Base-by-base conservation (phyloP, 2,113 vertebrate species). In the Tetraodon nigroviridis region DNA sequence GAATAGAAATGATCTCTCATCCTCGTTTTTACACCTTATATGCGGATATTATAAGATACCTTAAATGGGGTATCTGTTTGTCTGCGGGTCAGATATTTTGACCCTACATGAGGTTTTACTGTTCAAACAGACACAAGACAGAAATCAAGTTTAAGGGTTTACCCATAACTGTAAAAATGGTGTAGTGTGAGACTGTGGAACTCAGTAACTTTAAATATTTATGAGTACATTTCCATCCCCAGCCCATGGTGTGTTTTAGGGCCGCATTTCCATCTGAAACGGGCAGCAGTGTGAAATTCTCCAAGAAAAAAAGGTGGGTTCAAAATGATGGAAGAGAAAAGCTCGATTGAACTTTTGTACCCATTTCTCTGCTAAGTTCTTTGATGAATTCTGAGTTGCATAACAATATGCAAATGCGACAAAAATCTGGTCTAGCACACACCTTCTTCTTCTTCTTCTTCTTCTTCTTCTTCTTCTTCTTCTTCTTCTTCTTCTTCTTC, bases 371-470 rank as follows among this genome's bases (percentile, higher is more conserved):
- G 7, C 67, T 47, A 50, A 24, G 54, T 58, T 66, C 67, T 74
- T 73, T 80, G 58, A 80, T 76, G 65, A 1, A 1, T 19, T 71
- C 61, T 67, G 47, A n/a, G 22, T 49, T 64, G 67, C 48, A 67
- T 73, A 83, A 83, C 68, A 57, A 81, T 51, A 85, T 83, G 75
- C 56, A 78, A 82, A 84, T 73, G 68, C 63, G 69, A 71, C 58
- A 76, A 71, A 73, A 56, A 80, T 67, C 76, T 72, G 60, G 49
- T 78, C 63, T 70, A 57, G 58, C 58, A 47, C 54, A 64, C 49
- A 45, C 57, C 62, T 65, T 75, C 32, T n/a, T n/a, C 24, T 24
- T 5, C 46, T 46, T 5, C 32, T 51, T 64, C 67, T 62, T 50
- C 66, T 69, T 69, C 51, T n/a, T n/a, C 24, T 24, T 5, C 46